phyloP scores from a whole-genome alignment of 2,113 vertebrate species.

The Apteryx owenii region DNA sequence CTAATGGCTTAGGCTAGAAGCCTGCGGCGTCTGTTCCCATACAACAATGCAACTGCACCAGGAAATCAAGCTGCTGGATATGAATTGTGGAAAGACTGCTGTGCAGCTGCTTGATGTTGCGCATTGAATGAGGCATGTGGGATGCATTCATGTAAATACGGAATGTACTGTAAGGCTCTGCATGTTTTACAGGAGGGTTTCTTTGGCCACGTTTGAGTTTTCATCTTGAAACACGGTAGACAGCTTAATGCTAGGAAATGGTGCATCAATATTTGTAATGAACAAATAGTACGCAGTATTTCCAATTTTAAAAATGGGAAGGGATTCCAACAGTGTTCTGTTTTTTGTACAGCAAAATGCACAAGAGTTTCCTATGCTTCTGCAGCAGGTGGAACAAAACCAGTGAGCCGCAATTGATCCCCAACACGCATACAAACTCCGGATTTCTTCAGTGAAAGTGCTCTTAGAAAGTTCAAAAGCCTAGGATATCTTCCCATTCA shows the following conservation, averaged over 20 bases:
- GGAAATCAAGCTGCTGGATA: constrained; percentile 46
- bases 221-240: neutral
- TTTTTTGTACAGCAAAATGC: neutral
- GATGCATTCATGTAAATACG: neutral
- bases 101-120: constrained; percentile 34
- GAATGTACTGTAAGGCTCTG: neutral
- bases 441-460: constrained; percentile 15
- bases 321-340: neutral
- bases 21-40: constrained; percentile 15
- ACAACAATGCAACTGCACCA: constrained; percentile 21
- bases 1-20: neutral
- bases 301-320: rapidly evolving
- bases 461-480: constrained; percentile 55
- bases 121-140: constrained; percentile 9
- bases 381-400: constrained; percentile 34
- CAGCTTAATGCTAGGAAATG: neutral
- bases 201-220: neutral
- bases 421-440: neutral
- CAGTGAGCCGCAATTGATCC: constrained; percentile 61
- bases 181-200: neutral
- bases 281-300: neutral
- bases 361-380: neutral
- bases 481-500: constrained; percentile 22
- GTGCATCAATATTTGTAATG: rapidly evolving
- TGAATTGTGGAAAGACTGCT: constrained; percentile 29